phyloP scores from a whole-genome alignment of 1,140 invertebrate species.

The Helicoverpa zea region DNA sequence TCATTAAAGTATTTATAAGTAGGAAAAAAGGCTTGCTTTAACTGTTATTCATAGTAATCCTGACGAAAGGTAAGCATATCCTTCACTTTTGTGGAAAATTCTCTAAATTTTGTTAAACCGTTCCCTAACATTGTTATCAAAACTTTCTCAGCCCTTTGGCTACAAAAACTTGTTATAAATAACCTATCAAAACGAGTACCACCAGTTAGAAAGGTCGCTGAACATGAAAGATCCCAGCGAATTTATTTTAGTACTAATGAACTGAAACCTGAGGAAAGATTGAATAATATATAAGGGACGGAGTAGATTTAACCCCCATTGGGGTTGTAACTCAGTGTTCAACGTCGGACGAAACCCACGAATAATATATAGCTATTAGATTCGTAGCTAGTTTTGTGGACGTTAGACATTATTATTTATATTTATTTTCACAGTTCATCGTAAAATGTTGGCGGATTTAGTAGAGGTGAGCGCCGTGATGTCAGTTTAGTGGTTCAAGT shows the following conservation, averaged over 20 bases:
- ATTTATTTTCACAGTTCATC: conserved; percentile 46
- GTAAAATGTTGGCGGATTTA: conserved; percentile 43
- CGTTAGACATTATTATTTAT: conserved; percentile 54
- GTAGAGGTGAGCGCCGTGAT: conserved; percentile 3
- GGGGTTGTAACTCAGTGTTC: conserved; percentile 71
- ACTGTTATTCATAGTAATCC: too few relatives aligned
- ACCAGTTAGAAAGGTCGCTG: conserved; percentile 63
- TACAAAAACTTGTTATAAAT: conserved; percentile 16
- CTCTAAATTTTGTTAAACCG: too few relatives aligned
- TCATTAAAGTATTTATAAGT: too few relatives aligned
- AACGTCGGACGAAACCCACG: conserved; percentile 61
- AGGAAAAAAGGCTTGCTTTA: too few relatives aligned
- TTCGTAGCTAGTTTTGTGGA: conserved; percentile 57
- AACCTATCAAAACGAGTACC: conserved; percentile 39
- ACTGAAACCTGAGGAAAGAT: conserved; percentile 80
- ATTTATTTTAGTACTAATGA: conserved; percentile 80
- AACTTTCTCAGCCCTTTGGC: background rate
- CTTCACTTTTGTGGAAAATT: too few relatives aligned
- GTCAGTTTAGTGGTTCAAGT: background rate
- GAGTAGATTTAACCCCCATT: conserved; percentile 70
- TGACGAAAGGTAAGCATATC: too few relatives aligned
- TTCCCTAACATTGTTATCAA: background rate
- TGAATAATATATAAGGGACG: conserved; percentile 78
- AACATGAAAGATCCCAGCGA: conserved; percentile 64
- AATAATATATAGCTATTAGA: conserved; percentile 76